phyloP scores from a whole-genome alignment of 2,113 vertebrate species.

The Zosterops pallidus region DNA sequence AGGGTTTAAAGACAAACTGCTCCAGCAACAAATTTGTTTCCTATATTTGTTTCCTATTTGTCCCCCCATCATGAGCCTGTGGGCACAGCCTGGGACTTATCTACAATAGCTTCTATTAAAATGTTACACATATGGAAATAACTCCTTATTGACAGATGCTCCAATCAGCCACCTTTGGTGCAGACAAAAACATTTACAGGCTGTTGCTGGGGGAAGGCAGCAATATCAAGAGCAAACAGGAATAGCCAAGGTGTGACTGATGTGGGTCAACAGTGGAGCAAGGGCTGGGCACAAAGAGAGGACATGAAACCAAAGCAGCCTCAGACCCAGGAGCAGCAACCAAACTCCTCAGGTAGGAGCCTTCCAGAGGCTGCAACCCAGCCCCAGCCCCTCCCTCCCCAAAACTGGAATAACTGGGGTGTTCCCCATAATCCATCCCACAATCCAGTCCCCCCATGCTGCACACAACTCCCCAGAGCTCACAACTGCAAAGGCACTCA shows the following conservation, averaged over 20 bases:
- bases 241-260: not conserved
- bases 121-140: not conserved
- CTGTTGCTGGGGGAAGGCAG: not conserved
- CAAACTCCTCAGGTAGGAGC: not conserved
- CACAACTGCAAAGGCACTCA: not conserved
- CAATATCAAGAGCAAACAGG: not conserved
- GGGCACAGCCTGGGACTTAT: not conserved
- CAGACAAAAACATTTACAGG: not conserved
- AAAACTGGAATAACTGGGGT: not conserved
- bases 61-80: fast-evolving
- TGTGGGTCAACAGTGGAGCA: not conserved
- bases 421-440: not conserved
- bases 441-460: not conserved
- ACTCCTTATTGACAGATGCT: not conserved
- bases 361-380: not conserved
- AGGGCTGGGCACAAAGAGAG: not conserved
- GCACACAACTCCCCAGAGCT: not conserved
- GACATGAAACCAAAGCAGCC: fast-evolving
- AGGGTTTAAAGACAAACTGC: not conserved
- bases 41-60: no score
- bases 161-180: not conserved
- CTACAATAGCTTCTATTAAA: not conserved
- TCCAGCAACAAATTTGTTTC: not conserved
- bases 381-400: not conserved
- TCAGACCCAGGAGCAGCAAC: not conserved